Base-by-base conservation (phyloP, 2,888 invertebrate species). In the Elysia crispata region DNA sequence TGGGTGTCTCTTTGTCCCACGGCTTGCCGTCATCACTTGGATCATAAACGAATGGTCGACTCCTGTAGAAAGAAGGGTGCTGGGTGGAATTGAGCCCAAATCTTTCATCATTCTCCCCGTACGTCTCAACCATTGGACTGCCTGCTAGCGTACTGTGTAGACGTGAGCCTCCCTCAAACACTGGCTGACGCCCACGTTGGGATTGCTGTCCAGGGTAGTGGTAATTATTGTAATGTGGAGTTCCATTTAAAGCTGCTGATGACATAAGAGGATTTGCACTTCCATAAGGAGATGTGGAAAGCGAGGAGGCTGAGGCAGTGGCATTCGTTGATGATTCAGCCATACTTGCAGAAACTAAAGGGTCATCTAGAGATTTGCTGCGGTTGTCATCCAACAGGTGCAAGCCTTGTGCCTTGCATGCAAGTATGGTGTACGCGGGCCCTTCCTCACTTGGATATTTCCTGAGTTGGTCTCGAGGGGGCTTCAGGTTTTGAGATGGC, bases 381-480 rank as follows among this genome's bases (percentile, higher is more conserved):
- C 79, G 50, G n/a, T 54, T 30, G 49, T 28, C 28, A 23, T 73
- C 78, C 31, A 73, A 64, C 72, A 64, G 64, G 23, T 50, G 54
- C 23, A 64, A n/a, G 6, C 28, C 50, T 23, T 73, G 60, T 1
- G 41, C 70, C 41, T 49, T 77, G 30, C 57, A 70, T 11, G 60
- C 28, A 20, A 70, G 25, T 28, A 64, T 78, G 33, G 31, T 66
- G 20, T 70, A 70, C 18, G 50, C 31, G 0, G 79, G 41, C 28
- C 66, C 57, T 33, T 79, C 79, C 41, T 74, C 75, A 50, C 78
- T 78, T 11, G 31, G 73, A 25, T 78, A 62, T 50, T 78, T 78
- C 15, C 78, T n/a, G 0, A 78, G 62, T 23, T 60, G 64, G 54
- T 49, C 64, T 11, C 78, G 41, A 18, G 78, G 49, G 0, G 50